Percentiles rank a stretch among this genome's conserved stretches.
These are phyloP conservation scores for Prunella fulvescens DNA, from an alignment of 2,113 vertebrate genomes.

Conservation along the genomic window DNA sequence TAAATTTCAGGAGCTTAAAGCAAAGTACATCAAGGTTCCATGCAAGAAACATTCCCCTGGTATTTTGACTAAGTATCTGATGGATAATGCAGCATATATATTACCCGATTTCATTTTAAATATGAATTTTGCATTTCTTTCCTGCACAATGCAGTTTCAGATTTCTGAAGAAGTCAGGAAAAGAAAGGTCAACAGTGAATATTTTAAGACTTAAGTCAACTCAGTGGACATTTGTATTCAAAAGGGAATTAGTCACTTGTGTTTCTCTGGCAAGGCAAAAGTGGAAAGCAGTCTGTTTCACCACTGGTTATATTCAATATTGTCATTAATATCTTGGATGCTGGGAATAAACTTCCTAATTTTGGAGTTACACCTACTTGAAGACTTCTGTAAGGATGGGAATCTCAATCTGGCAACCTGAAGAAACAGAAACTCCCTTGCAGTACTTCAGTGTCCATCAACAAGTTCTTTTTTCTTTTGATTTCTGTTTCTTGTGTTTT, in stretches of 20 bases:
- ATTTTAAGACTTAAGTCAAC: background rate
- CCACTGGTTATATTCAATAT: background rate
- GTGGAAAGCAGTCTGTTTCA: background rate
- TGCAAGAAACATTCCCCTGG: background rate
- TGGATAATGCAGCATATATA: background rate
- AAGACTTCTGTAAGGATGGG: background rate
- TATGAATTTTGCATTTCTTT: background rate
- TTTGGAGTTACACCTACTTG: background rate
- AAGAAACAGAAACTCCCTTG: background rate
- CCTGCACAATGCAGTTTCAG: background rate
- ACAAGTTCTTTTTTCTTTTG: background rate
- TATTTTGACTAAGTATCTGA: background rate
- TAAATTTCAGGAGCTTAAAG: background rate
- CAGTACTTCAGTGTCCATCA: background rate
- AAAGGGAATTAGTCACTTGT: background rate
- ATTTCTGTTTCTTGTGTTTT: background rate
- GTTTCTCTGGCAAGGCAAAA: background rate
- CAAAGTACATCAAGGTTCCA: background rate
- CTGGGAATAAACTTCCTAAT: background rate
- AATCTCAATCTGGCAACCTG: background rate
- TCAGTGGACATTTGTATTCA: background rate
- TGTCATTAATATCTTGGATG: background rate
- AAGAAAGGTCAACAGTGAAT: background rate
- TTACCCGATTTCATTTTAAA: background rate
- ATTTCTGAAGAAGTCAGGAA: background rate